These are phyloP conservation scores for Gymnocypris eckloni DNA, from an alignment of 2,797 vertebrate genomes.

Conservation along the genomic window DNA sequence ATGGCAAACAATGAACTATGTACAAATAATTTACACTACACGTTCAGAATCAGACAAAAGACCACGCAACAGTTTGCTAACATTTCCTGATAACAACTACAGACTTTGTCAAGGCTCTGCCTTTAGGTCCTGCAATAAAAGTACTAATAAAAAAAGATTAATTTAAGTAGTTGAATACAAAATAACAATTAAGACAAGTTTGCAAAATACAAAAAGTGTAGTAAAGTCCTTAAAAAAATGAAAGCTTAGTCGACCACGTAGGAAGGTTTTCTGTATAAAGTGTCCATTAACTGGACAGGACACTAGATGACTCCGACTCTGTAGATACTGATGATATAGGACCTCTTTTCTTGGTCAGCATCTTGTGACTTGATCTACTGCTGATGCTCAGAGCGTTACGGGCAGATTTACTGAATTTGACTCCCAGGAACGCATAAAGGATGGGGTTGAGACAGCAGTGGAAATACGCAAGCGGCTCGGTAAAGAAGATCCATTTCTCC, in stretches of 20 bases:
- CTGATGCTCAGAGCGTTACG: constrained; percentile 84
- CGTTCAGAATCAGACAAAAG: background rate
- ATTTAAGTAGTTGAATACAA: constrained; percentile 40
- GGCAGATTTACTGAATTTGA: constrained; percentile 95
- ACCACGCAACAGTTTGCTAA: background rate
- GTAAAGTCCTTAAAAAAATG: constrained; percentile 59
- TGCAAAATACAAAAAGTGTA: constrained; percentile 76
- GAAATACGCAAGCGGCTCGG: constrained; percentile 93
- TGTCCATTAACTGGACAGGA: constrained; percentile 91
- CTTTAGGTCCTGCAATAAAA: constrained; percentile 57
- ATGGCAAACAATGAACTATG: constrained; percentile 68
- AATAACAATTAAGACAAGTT: constrained; percentile 57
- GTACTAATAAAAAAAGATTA: constrained; percentile 40
- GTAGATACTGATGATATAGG: constrained; percentile 95
- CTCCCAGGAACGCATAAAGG: constrained; percentile 96
- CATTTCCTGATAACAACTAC: background rate
- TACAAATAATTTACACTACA: constrained; percentile 69
- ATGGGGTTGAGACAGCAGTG: constrained; percentile 99
- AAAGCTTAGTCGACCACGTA: constrained; percentile 63
- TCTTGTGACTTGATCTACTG: constrained; percentile 94
- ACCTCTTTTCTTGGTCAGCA: constrained; percentile 90
- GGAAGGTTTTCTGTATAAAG: constrained; percentile 33
- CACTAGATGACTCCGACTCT: constrained; percentile 96
- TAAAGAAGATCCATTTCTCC: constrained; percentile 90
- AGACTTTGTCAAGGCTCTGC: constrained; percentile 58